A percentile compares a stretch with the other conserved stretches of the same genome.
Conservation (phyloP, 2,888 invertebrate species). For the Ichneumon xanthorius region DNA sequence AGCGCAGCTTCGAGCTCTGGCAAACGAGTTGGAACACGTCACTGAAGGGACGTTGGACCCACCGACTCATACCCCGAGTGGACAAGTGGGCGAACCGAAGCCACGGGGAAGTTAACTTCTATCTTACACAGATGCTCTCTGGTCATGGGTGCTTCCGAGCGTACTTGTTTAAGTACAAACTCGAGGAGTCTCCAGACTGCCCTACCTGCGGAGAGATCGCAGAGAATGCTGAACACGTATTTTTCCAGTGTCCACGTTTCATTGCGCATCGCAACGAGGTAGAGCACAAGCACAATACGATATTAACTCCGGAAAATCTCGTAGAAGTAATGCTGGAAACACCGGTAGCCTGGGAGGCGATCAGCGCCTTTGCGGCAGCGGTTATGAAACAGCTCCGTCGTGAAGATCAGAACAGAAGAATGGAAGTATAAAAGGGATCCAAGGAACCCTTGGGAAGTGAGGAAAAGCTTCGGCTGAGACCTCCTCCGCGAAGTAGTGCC, state of each 20-base stretch:
- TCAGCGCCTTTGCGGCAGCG: background rate
- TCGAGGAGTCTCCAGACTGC: slow-evolving; percentile 3
- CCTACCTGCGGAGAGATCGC: background rate
- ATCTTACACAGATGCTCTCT: too few species aligned
- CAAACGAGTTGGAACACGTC: too few species aligned
- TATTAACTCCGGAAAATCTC: background rate
- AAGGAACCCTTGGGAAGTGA: background rate
- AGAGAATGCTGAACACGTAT: slow-evolving; percentile 26
- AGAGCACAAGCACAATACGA: background rate
- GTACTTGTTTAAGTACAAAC: background rate
- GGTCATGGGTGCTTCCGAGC: slow-evolving; percentile 24
- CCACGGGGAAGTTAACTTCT: background rate
- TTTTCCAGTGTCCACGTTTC: slow-evolving; percentile 18
- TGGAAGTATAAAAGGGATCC: background rate
- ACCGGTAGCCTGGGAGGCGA: background rate
- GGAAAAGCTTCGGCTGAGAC: slow-evolving; percentile 13
- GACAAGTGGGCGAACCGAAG: too few species aligned
- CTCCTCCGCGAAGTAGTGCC: slow-evolving; percentile 7
- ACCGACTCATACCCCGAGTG: too few species aligned
- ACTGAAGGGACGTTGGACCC: too few species aligned
- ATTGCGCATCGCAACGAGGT: background rate
- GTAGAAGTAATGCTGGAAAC: slow-evolving; percentile 9
- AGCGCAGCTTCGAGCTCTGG: background rate
- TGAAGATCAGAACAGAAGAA: slow-evolving; percentile 7
- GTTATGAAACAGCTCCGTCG: background rate